Percentiles rank a stretch among this genome's conserved stretches.
phyloP scores from a whole-genome alignment of 1,140 invertebrate genomes.

The Drosophila lowei region DNA sequence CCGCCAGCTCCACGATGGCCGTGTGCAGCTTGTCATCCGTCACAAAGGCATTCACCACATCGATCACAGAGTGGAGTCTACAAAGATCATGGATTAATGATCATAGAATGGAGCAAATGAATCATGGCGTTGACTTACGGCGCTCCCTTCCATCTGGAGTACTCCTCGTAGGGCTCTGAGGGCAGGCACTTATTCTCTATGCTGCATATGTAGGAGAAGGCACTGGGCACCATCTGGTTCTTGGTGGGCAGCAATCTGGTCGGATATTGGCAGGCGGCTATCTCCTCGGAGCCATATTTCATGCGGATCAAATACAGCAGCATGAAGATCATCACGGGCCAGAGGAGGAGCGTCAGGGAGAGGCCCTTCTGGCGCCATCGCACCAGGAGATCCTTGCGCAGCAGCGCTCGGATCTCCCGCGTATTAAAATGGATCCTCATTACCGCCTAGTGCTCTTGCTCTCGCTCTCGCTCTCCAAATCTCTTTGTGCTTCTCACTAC shows the following conservation, averaged over 20 bases:
- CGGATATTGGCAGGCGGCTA: conserved; percentile 85
- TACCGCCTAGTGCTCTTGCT: not conserved
- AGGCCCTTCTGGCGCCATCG: conserved; percentile 76
- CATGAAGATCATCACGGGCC: conserved; percentile 72
- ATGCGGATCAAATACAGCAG: conserved; percentile 77
- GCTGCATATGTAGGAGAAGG: conserved; percentile 87
- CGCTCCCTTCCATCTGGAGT: conserved; percentile 86
- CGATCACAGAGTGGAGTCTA: conserved; percentile 83
- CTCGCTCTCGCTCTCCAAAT: not conserved
- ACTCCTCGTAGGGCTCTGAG: conserved; percentile 85
- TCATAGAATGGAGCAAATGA: not conserved
- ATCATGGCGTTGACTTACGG: conserved; percentile 83
- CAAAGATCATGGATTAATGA: not conserved
- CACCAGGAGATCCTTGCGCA: conserved; percentile 78
- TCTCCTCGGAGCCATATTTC: conserved; percentile 63
- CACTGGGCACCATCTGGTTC: conserved; percentile 85
- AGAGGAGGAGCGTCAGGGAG: conserved; percentile 62
- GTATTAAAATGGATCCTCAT: conserved; percentile 56
- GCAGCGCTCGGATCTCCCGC: conserved; percentile 71
- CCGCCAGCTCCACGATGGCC: conserved; percentile 84
- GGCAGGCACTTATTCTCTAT: conserved; percentile 86
- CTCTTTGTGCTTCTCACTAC: conserved; percentile 5
- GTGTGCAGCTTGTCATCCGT: conserved; percentile 83
- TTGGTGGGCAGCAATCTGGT: conserved; percentile 86
- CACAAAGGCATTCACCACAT: conserved; percentile 83